Evolutionary conservation across 1,140 invertebrate genomes (phyloP).

Genomic region (Meloidogyne floridensis): DNA sequence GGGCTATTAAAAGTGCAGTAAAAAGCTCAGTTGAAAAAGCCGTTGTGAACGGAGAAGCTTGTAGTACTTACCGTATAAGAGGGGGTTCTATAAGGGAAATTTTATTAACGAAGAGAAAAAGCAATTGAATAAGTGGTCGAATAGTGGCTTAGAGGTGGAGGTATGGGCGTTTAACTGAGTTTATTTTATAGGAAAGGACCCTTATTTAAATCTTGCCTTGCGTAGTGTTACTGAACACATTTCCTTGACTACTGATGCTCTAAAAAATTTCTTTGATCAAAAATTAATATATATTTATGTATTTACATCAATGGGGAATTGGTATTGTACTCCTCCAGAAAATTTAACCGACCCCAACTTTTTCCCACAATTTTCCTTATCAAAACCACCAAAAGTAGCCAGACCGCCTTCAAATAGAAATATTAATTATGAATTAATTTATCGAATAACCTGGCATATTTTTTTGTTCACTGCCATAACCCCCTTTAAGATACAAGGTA

Average conservation of each 20-base stretch:
- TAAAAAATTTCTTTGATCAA: background rate
- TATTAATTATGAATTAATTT: background rate
- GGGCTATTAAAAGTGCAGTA: too few species aligned
- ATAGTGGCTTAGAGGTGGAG: background rate
- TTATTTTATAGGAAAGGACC: too few species aligned
- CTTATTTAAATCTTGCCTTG: background rate
- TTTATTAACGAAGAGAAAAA: too few species aligned
- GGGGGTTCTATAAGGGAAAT: too few species aligned
- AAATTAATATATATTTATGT: background rate
- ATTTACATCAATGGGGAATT: background rate
- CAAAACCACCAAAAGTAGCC: background rate
- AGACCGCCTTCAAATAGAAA: background rate
- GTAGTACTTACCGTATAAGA: too few species aligned
- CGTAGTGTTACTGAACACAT: background rate
- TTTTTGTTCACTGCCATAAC: background rate
- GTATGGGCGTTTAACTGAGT: background rate
- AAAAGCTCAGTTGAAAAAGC: too few species aligned
- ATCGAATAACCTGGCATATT: background rate
- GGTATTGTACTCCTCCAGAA: background rate
- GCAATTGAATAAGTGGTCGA: too few species aligned
- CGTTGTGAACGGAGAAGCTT: too few species aligned
- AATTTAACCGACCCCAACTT: background rate
- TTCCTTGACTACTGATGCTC: background rate
- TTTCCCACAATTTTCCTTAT: background rate
- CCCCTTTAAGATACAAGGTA: slow-evolving; percentile 6